These are phyloP conservation scores for Lithosia quadra DNA, from an alignment of 2,888 invertebrate genomes.

Conservation along the genomic window DNA sequence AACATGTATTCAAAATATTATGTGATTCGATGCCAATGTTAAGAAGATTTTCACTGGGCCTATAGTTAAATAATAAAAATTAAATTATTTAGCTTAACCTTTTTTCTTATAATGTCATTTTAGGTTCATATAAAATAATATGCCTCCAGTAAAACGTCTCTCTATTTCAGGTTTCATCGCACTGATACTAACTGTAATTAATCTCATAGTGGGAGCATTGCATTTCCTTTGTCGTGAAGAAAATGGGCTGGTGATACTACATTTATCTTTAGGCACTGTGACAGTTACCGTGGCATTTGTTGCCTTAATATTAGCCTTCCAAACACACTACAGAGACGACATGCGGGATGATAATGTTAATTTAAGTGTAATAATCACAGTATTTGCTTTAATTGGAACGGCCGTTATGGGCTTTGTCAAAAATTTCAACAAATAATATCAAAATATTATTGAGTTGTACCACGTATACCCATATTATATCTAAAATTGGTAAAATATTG, in stretches of 20 bases:
- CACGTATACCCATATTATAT: no score
- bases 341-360: constrained; percentile 50
- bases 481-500: no score
- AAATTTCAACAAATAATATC: constrained; percentile 31
- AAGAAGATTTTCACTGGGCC: no score
- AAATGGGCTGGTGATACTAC: constrained; percentile 46
- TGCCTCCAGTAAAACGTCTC: background rate
- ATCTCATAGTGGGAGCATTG: constrained; percentile 63
- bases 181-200: constrained; percentile 61
- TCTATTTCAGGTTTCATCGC: constrained; percentile 67
- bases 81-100: no score
- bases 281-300: constrained; percentile 63
- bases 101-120: no score
- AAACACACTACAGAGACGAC: constrained; percentile 35
- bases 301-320: constrained; percentile 58
- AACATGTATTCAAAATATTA: no score
- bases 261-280: constrained; percentile 55
- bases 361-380: constrained; percentile 57
- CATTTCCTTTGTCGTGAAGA: constrained; percentile 51
- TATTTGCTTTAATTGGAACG: constrained; percentile 59
- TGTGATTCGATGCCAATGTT: no score
- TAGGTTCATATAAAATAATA: background rate
- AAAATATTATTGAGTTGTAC: no score
- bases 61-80: no score
- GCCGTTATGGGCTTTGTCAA: constrained; percentile 49